Conservation (phyloP, 2,888 invertebrate species). For the Andrena bucephala region DNA sequence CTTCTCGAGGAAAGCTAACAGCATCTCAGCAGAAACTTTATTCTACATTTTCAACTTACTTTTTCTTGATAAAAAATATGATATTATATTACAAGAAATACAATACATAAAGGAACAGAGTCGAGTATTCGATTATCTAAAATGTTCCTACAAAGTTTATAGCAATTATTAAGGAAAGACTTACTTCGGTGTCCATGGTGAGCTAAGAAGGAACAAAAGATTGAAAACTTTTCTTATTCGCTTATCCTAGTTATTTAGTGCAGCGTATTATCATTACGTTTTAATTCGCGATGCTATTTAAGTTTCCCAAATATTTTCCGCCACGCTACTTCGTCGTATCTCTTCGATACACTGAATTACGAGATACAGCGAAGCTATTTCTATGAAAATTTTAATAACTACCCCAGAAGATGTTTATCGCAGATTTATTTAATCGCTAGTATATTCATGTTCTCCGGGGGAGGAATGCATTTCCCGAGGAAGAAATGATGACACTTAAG, state of each 20-base stretch:
- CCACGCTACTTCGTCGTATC: background rate
- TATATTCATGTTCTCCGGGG: constrained; percentile 11
- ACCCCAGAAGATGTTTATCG: constrained; percentile 27
- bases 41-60: background rate
- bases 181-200: constrained; percentile 70
- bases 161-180: constrained; percentile 29
- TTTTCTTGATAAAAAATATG: background rate
- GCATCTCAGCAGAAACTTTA: background rate
- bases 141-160: background rate
- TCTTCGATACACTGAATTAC: constrained; percentile 10
- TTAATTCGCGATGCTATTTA: background rate
- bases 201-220: constrained; percentile 55
- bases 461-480: constrained; percentile 2
- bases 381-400: constrained; percentile 45
- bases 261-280: background rate
- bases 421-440: constrained; percentile 29
- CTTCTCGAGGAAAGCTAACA: too few relatives aligned
- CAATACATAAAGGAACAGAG: background rate
- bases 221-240: constrained; percentile 22
- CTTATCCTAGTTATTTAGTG: background rate
- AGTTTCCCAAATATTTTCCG: background rate
- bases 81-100: background rate
- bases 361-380: constrained; percentile 6
- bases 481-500: constrained; percentile 36
- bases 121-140: background rate